Conservation (phyloP, 2,797 vertebrate species). For the Catostomus latipinnis region DNA sequence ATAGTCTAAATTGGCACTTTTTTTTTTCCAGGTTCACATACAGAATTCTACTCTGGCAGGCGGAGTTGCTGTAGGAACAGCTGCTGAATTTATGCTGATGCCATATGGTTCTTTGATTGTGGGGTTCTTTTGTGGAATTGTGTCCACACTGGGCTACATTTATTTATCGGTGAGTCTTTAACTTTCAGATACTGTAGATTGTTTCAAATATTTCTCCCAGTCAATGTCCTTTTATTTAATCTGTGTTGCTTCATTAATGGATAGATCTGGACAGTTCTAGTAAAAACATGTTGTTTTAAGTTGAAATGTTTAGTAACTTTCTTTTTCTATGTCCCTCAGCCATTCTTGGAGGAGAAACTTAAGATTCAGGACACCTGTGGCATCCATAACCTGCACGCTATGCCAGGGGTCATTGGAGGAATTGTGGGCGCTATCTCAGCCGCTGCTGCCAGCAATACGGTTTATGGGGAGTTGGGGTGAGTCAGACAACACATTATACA, state of each 20-base stretch:
- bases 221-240: not conserved
- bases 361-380: slow-evolving; percentile 96
- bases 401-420: slow-evolving; percentile 92
- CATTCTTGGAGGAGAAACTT: slow-evolving; percentile 86
- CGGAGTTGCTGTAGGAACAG: slow-evolving; percentile 93
- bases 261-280: not conserved
- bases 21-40: slow-evolving; percentile 87
- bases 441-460: slow-evolving; percentile 74
- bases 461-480: slow-evolving; percentile 87
- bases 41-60: slow-evolving; percentile 96
- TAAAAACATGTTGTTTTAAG: not conserved
- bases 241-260: not conserved
- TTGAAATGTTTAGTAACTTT: not conserved
- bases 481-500: slow-evolving; percentile 21
- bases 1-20: not conserved
- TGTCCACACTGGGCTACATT: slow-evolving; percentile 90
- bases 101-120: slow-evolving; percentile 92
- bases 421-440: slow-evolving; percentile 94
- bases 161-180: slow-evolving; percentile 78
- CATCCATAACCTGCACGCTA: slow-evolving; percentile 93
- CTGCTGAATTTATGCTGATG: slow-evolving; percentile 94
- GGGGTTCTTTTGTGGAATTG: slow-evolving; percentile 86
- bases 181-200: not conserved
- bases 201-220: not conserved
- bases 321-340: slow-evolving; percentile 71